Base-by-base conservation (phyloP, 2,888 invertebrate species). In the Ochropleura leucogaster region DNA sequence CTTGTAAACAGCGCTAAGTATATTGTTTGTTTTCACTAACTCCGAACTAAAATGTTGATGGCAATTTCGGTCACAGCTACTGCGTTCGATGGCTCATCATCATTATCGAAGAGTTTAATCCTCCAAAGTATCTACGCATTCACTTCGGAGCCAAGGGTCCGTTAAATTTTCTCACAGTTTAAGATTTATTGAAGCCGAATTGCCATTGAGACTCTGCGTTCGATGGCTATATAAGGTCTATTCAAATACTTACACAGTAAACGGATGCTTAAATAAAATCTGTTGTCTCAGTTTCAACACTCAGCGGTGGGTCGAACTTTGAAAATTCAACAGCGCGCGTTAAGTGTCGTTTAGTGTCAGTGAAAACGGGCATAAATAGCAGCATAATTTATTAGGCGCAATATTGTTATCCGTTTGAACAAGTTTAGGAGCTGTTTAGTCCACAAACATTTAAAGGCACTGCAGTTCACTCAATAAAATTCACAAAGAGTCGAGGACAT, bases 391-490 rank as follows among this genome's bases (percentile, higher is more conserved):
- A 16, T 18, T 57, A 9, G 64, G 53, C 10, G 10, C 10, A 49
- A 70, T 42, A 66, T 20, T 51, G 62, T 69, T 42, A 51, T 57
- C 49, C 46, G 20, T 59, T 30, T 20, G 6, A 10, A 53, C 51
- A 55, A 77, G 12, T 20, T 5, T 49, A 30, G 20, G 49, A 62
- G 44, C n/a, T 44, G 42, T 53, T 53, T 51, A 64, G 20, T 49
- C 57, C 30, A 57, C n/a, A 74, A n/a, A 53, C 14, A 20, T 68
- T 59, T 44, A 14, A 66, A 47, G 47, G 66, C n/a, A 62, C 16
- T 30, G 49, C 10, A 62, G 49, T 20, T 55, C 51, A 53, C 47
- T 53, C n/a, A 62, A 47, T 51, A 20, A 40, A 16, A 57, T 47
- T n/a, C 18, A 46, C 16, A 51, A n/a, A 46, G 0, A 18, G 51